These are phyloP conservation scores for Ophion slaviceki DNA, from an alignment of 2,888 invertebrate species.

Conservation along the genomic window DNA sequence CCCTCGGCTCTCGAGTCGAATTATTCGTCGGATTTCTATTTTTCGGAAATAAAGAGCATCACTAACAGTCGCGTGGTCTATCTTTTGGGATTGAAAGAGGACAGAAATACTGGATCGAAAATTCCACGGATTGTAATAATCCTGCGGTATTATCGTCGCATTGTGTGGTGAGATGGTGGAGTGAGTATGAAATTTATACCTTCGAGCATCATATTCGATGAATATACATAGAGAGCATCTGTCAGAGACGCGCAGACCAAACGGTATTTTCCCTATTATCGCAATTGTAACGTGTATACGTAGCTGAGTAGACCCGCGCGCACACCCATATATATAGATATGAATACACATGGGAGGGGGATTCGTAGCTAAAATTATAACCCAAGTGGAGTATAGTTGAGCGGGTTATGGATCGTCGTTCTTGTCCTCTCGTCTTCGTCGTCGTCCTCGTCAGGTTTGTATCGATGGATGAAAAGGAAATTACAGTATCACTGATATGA, in stretches of 20 bases:
- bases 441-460: conserved; percentile 28
- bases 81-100: neutral
- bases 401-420: conserved; percentile 61
- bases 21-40: too few relatives aligned
- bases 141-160: neutral
- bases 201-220: neutral
- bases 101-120: neutral
- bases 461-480: conserved; percentile 52
- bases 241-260: neutral
- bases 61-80: neutral
- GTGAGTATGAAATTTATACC: neutral
- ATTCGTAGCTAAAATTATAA: conserved; percentile 53
- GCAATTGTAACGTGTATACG: neutral
- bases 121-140: neutral
- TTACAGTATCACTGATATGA: neutral
- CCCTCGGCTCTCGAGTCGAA: neutral
- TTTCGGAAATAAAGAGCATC: too few relatives aligned
- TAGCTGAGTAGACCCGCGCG: neutral
- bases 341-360: conserved; percentile 1
- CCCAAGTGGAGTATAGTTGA: conserved; percentile 58
- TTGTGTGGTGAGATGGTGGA: neutral
- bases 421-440: conserved; percentile 27
- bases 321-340: neutral
- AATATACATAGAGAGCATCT: neutral
- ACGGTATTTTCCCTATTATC: conserved; percentile 14